These are phyloP conservation scores for Malurus cyaneus DNA, from an alignment of 2,113 vertebrate species.

Conservation along the genomic window DNA sequence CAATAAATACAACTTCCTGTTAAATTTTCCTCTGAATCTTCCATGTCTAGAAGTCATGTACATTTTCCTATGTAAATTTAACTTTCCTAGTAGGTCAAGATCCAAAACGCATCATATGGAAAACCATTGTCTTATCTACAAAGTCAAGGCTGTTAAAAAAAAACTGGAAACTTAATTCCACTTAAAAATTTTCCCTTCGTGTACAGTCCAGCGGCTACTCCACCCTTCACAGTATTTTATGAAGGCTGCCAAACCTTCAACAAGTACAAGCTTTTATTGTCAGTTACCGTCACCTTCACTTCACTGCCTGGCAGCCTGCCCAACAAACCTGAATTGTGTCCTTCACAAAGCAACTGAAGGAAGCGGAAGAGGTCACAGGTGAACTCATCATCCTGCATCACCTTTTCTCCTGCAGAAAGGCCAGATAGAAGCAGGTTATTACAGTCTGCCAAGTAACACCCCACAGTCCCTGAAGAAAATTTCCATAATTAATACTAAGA, in stretches of 20 bases:
- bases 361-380: slow-evolving; percentile 97
- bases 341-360: slow-evolving; percentile 94
- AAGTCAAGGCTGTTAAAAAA: neutral
- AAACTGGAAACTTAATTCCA: neutral
- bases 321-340: slow-evolving; percentile 92
- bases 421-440: slow-evolving; percentile 42
- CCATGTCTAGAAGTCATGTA: neutral
- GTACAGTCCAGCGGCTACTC: neutral
- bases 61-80: neutral
- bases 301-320: neutral
- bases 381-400: slow-evolving; percentile 95
- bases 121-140: neutral
- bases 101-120: neutral
- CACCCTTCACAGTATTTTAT: neutral
- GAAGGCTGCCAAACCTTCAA: neutral
- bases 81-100: neutral
- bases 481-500: neutral
- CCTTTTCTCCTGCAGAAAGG: slow-evolving; percentile 89
- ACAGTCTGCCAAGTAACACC: neutral
- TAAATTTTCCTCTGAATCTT: neutral
- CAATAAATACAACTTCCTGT: neutral
- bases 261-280: neutral
- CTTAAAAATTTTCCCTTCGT: neutral
- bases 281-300: neutral
- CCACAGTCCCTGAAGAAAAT: neutral